Evolutionary conservation across 2,888 invertebrate species (phyloP).

Genomic region (Coleophora deauratella): DNA sequence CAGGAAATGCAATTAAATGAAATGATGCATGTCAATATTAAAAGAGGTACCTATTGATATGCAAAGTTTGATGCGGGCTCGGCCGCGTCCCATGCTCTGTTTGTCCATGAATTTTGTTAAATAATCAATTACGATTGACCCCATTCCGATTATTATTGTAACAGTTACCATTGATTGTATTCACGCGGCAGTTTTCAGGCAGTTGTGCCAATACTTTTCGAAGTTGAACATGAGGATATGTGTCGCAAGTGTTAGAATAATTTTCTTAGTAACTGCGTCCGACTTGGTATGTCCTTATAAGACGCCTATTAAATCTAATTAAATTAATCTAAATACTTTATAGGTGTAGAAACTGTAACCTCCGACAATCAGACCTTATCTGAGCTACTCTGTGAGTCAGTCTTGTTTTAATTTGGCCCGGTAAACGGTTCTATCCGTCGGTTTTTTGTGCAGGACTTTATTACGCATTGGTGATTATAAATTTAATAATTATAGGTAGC

Average conservation of each 20-base stretch:
- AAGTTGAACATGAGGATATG: too few species aligned
- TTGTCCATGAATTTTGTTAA: slow-evolving; percentile 57
- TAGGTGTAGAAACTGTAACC: too few species aligned
- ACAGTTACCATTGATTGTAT: slow-evolving; percentile 39
- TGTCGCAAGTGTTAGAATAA: too few species aligned
- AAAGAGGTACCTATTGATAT: slow-evolving; percentile 62
- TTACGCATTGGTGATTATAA: too few species aligned
- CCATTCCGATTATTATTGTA: slow-evolving; percentile 55
- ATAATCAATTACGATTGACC: slow-evolving; percentile 61
- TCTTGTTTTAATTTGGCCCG: not conserved
- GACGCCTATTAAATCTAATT: slow-evolving; percentile 10
- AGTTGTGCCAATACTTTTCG: too few species aligned
- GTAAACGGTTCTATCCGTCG: slow-evolving; percentile 1
- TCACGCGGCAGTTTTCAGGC: slow-evolving; percentile 28
- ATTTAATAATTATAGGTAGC: too few species aligned
- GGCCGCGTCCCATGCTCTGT: slow-evolving; percentile 47
- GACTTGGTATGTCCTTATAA: not conserved
- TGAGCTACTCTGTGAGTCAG: too few species aligned
- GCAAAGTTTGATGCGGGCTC: slow-evolving; percentile 59
- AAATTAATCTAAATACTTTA: not conserved
- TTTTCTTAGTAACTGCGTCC: too few species aligned
- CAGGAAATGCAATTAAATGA: slow-evolving; percentile 67
- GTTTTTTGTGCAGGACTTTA: not conserved
- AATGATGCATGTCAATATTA: slow-evolving; percentile 71
- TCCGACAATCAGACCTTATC: too few species aligned